Evolutionary conservation across 2,888 invertebrate species (phyloP), one percentile per base, ranked within the genome.

Genomic region (Drosophila yooni): DNA sequence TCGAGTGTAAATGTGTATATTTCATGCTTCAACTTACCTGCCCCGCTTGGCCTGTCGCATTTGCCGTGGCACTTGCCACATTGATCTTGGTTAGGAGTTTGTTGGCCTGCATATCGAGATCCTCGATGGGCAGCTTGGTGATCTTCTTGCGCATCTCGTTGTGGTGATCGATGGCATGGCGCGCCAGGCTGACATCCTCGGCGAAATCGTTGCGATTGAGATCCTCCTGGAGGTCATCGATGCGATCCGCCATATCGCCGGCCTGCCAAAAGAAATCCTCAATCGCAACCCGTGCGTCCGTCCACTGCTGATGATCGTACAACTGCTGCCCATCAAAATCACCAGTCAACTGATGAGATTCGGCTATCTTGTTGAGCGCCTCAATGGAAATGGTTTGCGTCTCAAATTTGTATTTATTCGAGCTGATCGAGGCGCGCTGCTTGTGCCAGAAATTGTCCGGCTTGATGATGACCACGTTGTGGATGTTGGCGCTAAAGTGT

Each of bases 381-480:
- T 99, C 99, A 93, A 98, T 95, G 92, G 98, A 98, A 94, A 99
- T 97, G 95, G 99, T 97, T 92, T 97, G 97, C 90, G 99, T 99
- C 97, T 99, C 99, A 94, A 99, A 99, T 94, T 98, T 99, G 95
- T 99, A 99, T 95, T 99, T 99, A 94, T 98, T 97, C 94, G 98
- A 98, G 92, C 98, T 98, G 92, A 99, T 95, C 82, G 98, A 98
- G 88, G 99, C 98, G 92, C 99, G 96, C 94, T 99, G 99, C 94
- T 99, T 99, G 94, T 99, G 99, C 99, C 99, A 99, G 94, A 99
- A 99, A 93, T 99, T 99, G 92, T 99, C 99, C 83, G 99, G 99
- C 94, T 99, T 99, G 89, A 99, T 98, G 93, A 99, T 98, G 92
- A 98, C 97, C 86, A 98, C 99, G 93, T 97, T 97, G 94, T 98